A percentile compares a stretch with the other conserved stretches of the same genome.
Evolutionary conservation across 2,113 vertebrate genomes (phyloP).

Genomic region (Lonchura striata): DNA sequence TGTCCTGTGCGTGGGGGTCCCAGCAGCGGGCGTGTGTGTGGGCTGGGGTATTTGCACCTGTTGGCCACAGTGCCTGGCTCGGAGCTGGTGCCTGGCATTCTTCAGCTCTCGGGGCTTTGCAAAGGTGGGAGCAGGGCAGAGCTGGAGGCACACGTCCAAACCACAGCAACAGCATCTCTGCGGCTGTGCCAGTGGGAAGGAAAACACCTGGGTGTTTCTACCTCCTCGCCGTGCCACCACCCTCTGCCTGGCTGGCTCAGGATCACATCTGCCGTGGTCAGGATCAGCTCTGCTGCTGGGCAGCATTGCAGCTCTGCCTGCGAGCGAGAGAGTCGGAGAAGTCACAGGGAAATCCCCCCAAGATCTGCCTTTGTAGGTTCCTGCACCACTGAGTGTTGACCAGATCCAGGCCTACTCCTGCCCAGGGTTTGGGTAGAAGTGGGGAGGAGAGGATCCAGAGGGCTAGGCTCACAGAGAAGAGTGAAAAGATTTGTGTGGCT

Average conservation of each 20-base stretch:
- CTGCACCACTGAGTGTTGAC: fast-evolving
- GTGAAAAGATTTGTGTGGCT: neutral
- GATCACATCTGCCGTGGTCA: neutral
- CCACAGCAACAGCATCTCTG: neutral
- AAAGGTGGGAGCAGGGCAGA: neutral
- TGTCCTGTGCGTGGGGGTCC: neutral
- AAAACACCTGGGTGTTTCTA: neutral
- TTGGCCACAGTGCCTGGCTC: neutral
- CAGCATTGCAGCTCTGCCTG: neutral
- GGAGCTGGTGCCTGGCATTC: neutral
- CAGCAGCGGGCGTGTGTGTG: fast-evolving
- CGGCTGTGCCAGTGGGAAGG: neutral
- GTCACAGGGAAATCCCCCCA: neutral
- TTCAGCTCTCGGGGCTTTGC: neutral
- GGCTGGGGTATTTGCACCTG: neutral
- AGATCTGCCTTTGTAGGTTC: neutral
- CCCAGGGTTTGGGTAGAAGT: neutral
- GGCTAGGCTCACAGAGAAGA: neutral
- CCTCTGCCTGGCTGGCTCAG: neutral
- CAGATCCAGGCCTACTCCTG: neutral
- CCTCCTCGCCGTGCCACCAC: neutral
- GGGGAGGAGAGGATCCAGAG: neutral
- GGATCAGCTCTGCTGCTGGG: neutral
- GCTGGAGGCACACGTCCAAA: neutral
- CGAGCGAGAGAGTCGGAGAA: neutral